phyloP scores from a whole-genome alignment of 2,888 invertebrate species.

The Dynastes grantii region DNA sequence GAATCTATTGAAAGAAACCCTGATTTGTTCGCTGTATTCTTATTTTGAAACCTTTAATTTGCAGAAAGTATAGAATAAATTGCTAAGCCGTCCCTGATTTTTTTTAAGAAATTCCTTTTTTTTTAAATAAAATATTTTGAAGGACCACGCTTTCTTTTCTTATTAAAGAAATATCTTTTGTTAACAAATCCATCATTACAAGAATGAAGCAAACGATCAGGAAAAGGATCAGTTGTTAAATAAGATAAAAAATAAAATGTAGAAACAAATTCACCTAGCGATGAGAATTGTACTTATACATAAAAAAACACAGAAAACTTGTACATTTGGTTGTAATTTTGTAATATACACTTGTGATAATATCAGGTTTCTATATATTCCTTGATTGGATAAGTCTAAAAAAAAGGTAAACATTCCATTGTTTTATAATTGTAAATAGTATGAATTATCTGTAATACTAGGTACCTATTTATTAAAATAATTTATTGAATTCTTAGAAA shows the following conservation, averaged over 20 bases:
- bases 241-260: conserved; percentile 18
- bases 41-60: background rate
- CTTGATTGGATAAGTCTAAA: conserved; percentile 44
- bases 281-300: conserved; percentile 49
- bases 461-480: conserved; percentile 48
- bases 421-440: conserved; percentile 47
- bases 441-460: conserved; percentile 43
- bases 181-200: background rate
- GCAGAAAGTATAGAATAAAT: background rate
- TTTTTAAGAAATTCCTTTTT: background rate
- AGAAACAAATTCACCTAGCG: conserved; percentile 37
- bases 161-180: too few species aligned
- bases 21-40: conserved; percentile 5
- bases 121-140: too few species aligned
- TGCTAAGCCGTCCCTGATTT: background rate
- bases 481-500: conserved; percentile 45
- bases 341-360: conserved; percentile 54
- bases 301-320: conserved; percentile 48
- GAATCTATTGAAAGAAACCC: background rate
- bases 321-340: conserved; percentile 51
- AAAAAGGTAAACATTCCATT: conserved; percentile 47
- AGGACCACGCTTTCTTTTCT: too few species aligned
- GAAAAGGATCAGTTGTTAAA: background rate
- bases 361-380: conserved; percentile 53
- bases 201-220: background rate